Evolutionary conservation across 2,888 invertebrate genomes (phyloP).

Genomic region (Ophion costatus): DNA sequence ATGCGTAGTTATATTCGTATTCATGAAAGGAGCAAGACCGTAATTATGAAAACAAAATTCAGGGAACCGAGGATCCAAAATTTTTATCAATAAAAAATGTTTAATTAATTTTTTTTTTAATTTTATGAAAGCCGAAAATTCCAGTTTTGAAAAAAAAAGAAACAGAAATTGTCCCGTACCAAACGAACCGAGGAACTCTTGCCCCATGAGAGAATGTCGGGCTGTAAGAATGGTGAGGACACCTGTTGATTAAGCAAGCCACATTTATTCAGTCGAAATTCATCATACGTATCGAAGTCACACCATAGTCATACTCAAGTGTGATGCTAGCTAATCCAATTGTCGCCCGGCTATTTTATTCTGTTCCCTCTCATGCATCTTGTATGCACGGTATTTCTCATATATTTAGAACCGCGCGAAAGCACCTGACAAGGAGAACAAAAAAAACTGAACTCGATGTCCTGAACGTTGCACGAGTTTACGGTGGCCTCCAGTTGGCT

Average conservation of each 20-base stretch:
- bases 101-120: too few relatives aligned
- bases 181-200: background rate
- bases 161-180: background rate
- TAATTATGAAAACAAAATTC: too few relatives aligned
- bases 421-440: conserved; percentile 6
- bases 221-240: background rate
- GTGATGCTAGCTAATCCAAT: conserved; percentile 29
- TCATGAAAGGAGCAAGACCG: too few relatives aligned
- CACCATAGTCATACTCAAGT: too few relatives aligned
- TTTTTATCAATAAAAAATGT: too few relatives aligned
- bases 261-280: conserved; percentile 38
- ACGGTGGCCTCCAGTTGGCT: conserved; percentile 32
- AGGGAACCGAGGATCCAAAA: too few relatives aligned
- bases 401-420: conserved; percentile 4
- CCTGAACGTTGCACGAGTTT: conserved; percentile 24
- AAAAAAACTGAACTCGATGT: conserved; percentile 32
- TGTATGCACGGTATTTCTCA: conserved; percentile 1
- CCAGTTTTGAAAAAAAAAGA: background rate
- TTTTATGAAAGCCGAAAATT: too few relatives aligned
- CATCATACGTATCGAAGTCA: conserved; percentile 5
- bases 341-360: conserved; percentile 35
- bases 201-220: background rate
- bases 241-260: conserved; percentile 12
- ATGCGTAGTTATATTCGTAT: too few relatives aligned
- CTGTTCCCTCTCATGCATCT: background rate